Evolutionary conservation across 2,888 invertebrate species (phyloP).

Genomic region (Pyrgus malvae): DNA sequence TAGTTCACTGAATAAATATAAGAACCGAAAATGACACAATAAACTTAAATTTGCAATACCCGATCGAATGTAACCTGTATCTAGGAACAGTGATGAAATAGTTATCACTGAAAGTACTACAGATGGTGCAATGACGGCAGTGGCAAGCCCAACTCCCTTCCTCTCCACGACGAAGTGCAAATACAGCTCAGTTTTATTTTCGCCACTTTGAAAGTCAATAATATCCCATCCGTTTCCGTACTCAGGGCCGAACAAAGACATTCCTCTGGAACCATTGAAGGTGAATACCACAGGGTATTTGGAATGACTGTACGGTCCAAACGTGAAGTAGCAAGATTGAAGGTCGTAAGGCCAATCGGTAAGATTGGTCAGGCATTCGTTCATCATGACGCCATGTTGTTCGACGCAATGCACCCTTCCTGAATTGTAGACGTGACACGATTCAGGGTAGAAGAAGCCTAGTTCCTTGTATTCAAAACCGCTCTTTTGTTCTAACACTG

Average conservation of each 20-base stretch:
- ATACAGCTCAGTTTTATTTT: constrained; percentile 37
- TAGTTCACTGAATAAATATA: constrained; percentile 35
- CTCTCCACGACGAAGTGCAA: constrained; percentile 49
- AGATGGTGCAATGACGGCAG: constrained; percentile 45
- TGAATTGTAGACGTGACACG: no score
- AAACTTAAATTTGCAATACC: constrained; percentile 44
- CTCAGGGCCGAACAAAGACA: constrained; percentile 37
- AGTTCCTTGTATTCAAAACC: no score
- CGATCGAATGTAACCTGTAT: constrained; percentile 41
- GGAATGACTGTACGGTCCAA: constrained; percentile 24
- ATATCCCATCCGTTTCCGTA: constrained; percentile 50
- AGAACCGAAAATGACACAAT: constrained; percentile 42
- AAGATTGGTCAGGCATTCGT: no score
- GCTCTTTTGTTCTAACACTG: no score
- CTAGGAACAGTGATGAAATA: constrained; percentile 41
- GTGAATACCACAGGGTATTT: constrained; percentile 31
- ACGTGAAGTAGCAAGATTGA: constrained; percentile 42
- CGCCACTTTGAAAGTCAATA: constrained; percentile 39
- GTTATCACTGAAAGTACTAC: constrained; percentile 42
- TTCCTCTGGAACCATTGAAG: constrained; percentile 29
- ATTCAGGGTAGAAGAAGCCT: no score
- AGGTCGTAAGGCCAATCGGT: constrained; percentile 50
- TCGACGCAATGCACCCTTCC: no score
- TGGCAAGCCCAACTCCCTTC: constrained; percentile 42
- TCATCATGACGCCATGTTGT: no score